Evolutionary conservation across 2,113 vertebrate genomes (phyloP).

Genomic region (Bostrychus sinensis): DNA sequence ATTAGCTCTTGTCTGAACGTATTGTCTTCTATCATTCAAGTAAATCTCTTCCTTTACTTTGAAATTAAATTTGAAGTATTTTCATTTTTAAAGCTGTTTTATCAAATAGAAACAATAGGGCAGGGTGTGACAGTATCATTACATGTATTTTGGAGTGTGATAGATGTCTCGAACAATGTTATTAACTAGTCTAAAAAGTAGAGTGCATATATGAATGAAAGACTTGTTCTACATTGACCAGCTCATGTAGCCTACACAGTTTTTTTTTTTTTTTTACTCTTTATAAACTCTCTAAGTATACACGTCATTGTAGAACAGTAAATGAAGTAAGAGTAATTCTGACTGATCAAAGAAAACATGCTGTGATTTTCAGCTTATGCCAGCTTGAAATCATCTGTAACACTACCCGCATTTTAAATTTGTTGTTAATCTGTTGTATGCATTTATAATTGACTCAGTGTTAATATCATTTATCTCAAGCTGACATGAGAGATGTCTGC

Average conservation of each 20-base stretch:
- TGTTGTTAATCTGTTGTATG: slow-evolving; percentile 34
- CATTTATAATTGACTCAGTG: slow-evolving; percentile 57
- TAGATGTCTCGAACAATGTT: slow-evolving; percentile 1
- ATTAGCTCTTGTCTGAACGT: slow-evolving; percentile 39
- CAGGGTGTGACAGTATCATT: slow-evolving; percentile 30
- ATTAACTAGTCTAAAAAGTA: slow-evolving; percentile 2
- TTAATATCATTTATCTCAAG: slow-evolving; percentile 48
- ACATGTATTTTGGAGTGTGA: slow-evolving; percentile 11
- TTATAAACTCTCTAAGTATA: too few species aligned
- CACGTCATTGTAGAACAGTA: too few species aligned
- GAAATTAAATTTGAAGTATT: slow-evolving; percentile 16
- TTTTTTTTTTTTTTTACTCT: too few species aligned
- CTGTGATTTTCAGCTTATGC: slow-evolving; percentile 8
- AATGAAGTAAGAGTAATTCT: too few species aligned
- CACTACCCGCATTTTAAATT: too few species aligned
- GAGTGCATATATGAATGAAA: neutral
- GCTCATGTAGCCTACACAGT: too few species aligned
- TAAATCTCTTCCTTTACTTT: slow-evolving; percentile 31
- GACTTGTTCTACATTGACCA: neutral
- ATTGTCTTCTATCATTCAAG: slow-evolving; percentile 47
- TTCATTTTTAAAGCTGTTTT: slow-evolving; percentile 30
- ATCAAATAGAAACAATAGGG: slow-evolving; percentile 30
- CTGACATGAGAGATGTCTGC: slow-evolving; percentile 29
- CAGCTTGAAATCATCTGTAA: slow-evolving; percentile 25
- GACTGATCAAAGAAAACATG: neutral